Evolutionary conservation across 1,140 invertebrate species (phyloP).

Genomic region (Zaprionus inermis): DNA sequence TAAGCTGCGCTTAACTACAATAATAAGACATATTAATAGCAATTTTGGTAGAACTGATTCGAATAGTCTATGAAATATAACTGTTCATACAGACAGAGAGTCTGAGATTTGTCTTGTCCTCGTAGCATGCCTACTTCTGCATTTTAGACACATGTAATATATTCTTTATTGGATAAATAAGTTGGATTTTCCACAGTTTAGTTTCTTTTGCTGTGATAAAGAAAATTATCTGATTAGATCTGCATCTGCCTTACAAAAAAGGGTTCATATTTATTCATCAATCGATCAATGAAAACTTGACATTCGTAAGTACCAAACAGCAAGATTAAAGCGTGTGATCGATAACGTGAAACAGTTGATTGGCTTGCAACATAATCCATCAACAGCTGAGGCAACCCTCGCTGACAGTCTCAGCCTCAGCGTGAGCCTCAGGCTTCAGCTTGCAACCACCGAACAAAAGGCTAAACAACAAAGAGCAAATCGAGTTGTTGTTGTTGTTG

Average conservation of each 20-base stretch:
- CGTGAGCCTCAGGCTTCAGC: neutral
- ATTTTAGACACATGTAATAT: too few species aligned
- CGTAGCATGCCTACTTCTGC: too few species aligned
- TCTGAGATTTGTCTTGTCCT: too few species aligned
- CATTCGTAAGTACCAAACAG: constrained; percentile 26
- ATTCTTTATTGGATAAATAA: too few species aligned
- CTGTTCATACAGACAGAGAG: too few species aligned
- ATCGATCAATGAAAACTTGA: constrained; percentile 43
- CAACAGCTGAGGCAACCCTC: constrained; percentile 56
- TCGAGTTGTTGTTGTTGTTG: constrained; percentile 30
- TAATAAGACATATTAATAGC: neutral
- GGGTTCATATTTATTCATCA: neutral
- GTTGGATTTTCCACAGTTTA: neutral
- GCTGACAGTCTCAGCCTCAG: constrained; percentile 4
- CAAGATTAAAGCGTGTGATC: constrained; percentile 25
- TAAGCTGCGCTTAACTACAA: too few species aligned
- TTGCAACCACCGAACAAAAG: constrained; percentile 72
- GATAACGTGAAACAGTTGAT: constrained; percentile 8
- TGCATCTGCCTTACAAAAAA: neutral
- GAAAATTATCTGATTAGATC: neutral
- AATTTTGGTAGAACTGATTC: neutral
- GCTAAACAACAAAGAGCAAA: constrained; percentile 75
- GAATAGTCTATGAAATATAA: too few species aligned
- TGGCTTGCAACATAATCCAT: constrained; percentile 41
- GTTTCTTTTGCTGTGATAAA: neutral